phyloP scores from a whole-genome alignment of 1,140 invertebrate genomes.

The Coelopa frigida region DNA sequence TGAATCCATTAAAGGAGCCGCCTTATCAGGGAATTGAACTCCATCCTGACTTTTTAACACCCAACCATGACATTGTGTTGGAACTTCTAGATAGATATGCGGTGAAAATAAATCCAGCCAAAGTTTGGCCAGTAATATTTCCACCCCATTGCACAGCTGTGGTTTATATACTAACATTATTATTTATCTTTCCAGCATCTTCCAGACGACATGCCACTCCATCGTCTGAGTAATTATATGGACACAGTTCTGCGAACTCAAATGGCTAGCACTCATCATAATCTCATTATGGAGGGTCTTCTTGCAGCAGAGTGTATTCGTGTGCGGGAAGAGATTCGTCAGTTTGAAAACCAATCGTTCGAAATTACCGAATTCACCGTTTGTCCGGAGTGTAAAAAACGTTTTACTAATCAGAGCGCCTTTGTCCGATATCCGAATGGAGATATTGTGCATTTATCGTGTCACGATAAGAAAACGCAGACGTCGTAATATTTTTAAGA shows the following conservation, averaged over 20 bases:
- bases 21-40: constrained; percentile 50
- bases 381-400: constrained; percentile 86
- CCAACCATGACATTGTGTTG: constrained; percentile 72
- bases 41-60: constrained; percentile 50
- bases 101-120: constrained; percentile 69
- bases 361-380: constrained; percentile 78
- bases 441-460: constrained; percentile 87
- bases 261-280: constrained; percentile 60
- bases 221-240: constrained; percentile 67
- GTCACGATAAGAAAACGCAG: constrained; percentile 47
- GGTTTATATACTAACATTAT: constrained; percentile 4
- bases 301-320: constrained; percentile 75
- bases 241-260: constrained; percentile 68
- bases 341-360: constrained; percentile 72
- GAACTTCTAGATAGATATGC: constrained; percentile 74
- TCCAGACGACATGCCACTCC: constrained; percentile 66
- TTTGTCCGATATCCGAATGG: constrained; percentile 88
- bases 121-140: constrained; percentile 50
- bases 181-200: constrained; percentile 48
- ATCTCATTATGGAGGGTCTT: constrained; percentile 73
- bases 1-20: constrained; percentile 52
- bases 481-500: too few species aligned
- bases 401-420: constrained; percentile 85
- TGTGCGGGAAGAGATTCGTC: constrained; percentile 70
- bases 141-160: background rate